A percentile compares a stretch with the other conserved stretches of the same genome.
Conservation (phyloP, 2,113 vertebrate genomes). For the Xyliphius kryptos region DNA sequence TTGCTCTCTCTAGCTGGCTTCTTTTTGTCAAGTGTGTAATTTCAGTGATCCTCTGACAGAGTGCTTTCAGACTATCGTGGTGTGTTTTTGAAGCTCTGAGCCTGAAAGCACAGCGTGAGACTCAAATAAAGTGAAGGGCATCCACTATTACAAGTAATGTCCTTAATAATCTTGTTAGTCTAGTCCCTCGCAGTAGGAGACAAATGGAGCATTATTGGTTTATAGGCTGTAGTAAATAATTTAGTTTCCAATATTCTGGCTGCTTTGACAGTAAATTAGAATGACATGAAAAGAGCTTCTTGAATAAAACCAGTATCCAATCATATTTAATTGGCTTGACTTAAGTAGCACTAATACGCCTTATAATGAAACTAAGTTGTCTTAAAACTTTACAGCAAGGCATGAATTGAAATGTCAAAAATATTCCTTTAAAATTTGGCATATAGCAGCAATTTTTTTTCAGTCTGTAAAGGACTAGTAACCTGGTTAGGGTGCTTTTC, state of each 20-base stretch:
- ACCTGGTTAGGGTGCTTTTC: too few relatives aligned
- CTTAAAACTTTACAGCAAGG: slow-evolving; percentile 81
- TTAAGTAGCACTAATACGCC: slow-evolving; percentile 93
- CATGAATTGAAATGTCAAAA: slow-evolving; percentile 91
- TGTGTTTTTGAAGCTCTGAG: slow-evolving; percentile 81
- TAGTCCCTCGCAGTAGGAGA: slow-evolving; percentile 83
- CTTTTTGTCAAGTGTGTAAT: slow-evolving; percentile 1
- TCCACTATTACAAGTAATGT: slow-evolving; percentile 94
- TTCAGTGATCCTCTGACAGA: slow-evolving; percentile 47
- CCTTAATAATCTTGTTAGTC: slow-evolving; percentile 98
- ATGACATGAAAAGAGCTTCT: slow-evolving; percentile 97
- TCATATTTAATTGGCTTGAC: slow-evolving; percentile 99
- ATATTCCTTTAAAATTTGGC: slow-evolving; percentile 78
- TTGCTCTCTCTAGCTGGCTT: neutral
- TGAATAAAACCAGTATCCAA: slow-evolving; percentile 99
- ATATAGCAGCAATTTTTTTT: too few relatives aligned
- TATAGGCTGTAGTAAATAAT: slow-evolving; percentile 97
- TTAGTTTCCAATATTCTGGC: slow-evolving; percentile 90
- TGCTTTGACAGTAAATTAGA: slow-evolving; percentile 98
- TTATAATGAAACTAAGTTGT: slow-evolving; percentile 97
- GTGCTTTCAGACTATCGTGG: slow-evolving; percentile 76
- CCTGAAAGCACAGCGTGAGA: slow-evolving; percentile 83
- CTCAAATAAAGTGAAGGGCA: slow-evolving; percentile 90
- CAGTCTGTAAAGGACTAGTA: too few relatives aligned
- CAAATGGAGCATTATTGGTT: slow-evolving; percentile 97